A percentile compares a stretch with the other conserved stretches of the same genome.
Evolutionary conservation across 2,888 invertebrate species (phyloP).

Genomic region (Diogma glabrata): DNA sequence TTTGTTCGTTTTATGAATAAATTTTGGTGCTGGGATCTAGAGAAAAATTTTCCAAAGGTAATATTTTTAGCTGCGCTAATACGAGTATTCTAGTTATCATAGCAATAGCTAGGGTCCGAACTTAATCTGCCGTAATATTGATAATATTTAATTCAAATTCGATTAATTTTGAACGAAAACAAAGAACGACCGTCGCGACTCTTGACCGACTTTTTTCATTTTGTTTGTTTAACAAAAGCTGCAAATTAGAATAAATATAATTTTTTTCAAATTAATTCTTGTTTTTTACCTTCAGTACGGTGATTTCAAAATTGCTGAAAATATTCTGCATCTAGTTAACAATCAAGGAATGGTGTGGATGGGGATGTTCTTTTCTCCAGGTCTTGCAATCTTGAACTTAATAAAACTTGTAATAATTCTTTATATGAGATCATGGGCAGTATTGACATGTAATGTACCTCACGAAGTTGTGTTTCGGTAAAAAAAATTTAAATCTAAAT

Average conservation of each 20-base stretch:
- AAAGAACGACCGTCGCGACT: too few species aligned
- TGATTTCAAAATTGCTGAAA: conserved; percentile 97
- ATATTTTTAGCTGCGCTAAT: too few species aligned
- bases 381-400: conserved; percentile 79
- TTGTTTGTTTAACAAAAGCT: too few species aligned
- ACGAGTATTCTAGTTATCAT: too few species aligned
- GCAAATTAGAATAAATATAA: too few species aligned
- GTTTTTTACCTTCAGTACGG: conserved; percentile 57
- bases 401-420: conserved; percentile 83
- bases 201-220: too few species aligned
- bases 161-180: too few species aligned
- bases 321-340: conserved; percentile 88
- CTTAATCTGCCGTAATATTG: too few species aligned
- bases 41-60: conserved; percentile 83
- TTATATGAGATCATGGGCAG: conserved; percentile 93
- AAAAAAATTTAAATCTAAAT: too few species aligned
- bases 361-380: conserved; percentile 97
- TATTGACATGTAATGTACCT: conserved; percentile 91
- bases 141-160: too few species aligned
- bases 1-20: conserved; percentile 84
- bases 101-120: too few species aligned
- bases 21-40: conserved; percentile 97
- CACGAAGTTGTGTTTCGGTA: conserved; percentile 84
- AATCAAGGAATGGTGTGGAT: conserved; percentile 99
- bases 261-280: conserved; percentile 20